These are phyloP conservation scores for Danio albolineatus DNA, from an alignment of 2,797 vertebrate species.

Conservation along the genomic window DNA sequence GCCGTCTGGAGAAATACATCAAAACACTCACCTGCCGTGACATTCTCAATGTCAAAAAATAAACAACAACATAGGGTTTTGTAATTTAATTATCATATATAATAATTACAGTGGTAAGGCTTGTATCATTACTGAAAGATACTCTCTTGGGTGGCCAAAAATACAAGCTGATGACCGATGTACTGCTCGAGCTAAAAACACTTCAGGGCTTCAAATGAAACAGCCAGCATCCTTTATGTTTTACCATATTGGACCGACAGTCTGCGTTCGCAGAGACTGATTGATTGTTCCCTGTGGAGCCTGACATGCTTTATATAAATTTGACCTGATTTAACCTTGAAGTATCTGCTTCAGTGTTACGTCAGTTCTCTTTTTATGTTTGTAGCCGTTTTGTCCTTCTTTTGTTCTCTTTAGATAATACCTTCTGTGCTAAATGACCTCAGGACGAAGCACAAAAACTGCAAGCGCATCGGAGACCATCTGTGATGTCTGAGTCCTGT, in stretches of 20 bases:
- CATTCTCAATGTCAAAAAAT: neutral
- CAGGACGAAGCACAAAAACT: slow-evolving; percentile 17
- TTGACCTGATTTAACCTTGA: slow-evolving; percentile 32
- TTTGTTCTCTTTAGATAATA: slow-evolving; percentile 13
- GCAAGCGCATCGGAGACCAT: slow-evolving; percentile 40
- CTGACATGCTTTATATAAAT: slow-evolving; percentile 31
- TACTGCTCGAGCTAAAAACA: neutral
- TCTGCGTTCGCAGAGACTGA: slow-evolving; percentile 16
- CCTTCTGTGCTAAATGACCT: slow-evolving; percentile 14
- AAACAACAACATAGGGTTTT: neutral
- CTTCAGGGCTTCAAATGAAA: slow-evolving; percentile 5
- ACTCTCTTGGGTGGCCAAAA: neutral
- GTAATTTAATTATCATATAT: neutral
- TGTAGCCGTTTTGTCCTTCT: slow-evolving; percentile 5
- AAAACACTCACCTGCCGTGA: too few relatives aligned
- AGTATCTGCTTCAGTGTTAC: slow-evolving; percentile 24
- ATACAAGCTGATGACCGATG: slow-evolving; percentile 6
- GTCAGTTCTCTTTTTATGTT: slow-evolving; percentile 2
- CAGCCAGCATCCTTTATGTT: neutral
- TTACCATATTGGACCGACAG: neutral
- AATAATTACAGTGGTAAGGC: neutral
- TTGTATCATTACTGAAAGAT: slow-evolving; percentile 20
- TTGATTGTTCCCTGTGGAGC: slow-evolving; percentile 22
- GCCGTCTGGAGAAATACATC: neutral
- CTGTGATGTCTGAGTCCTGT: slow-evolving; percentile 31